Base-by-base conservation (phyloP, 2,888 invertebrate species). In the Andricus curvator region DNA sequence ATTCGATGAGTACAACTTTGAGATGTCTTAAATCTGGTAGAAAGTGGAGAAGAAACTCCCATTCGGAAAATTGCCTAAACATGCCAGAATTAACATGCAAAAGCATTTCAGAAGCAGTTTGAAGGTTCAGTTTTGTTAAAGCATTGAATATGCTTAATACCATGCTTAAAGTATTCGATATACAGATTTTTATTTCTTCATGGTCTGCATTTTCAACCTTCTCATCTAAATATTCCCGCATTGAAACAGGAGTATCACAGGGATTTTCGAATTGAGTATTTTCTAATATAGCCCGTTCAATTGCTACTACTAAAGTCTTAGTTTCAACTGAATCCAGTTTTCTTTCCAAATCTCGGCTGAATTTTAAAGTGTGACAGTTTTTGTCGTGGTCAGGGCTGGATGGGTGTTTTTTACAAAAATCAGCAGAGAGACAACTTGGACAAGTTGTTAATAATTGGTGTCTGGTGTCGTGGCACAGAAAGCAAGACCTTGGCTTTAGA, bases 361-460 rank as follows among this genome's bases (percentile, higher is more conserved):
- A 41, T 41, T 41, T 41, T 13, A 41, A 13, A 41, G 41, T 13
- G 41, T 41, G 4, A 41, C 41, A 41, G 41, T 41, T 41, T 41
- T 41, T 41, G 41, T 41, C 41, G 41, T 41, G 41, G 2, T 41
- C 41, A 11, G 41, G 41, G 13, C 41, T 41, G 1, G 4, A 65
- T 33, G 65, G 8, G 20, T 33, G 33, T 13, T 33, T 4, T 33
- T 20, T 4, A 33, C 33, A 8, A 29, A 33, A 33, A 22, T 65
- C 20, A 17, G 17, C 25, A 33, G 15, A 65, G 20, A 17, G 65
- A 65, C 33, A 29, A 29, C 33, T 5, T 13, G 65, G 65, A 20
- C 65, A 65, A 65, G 41, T 41, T 41, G 41, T 41, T 41, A 41
- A 41, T 41, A 65, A 65, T 65, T 65, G 15, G 4, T 65, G 65